Percentiles rank a stretch among this genome's conserved stretches.
Conservation (phyloP, 2,113 vertebrate genomes). For the Syngnathus floridae region DNA sequence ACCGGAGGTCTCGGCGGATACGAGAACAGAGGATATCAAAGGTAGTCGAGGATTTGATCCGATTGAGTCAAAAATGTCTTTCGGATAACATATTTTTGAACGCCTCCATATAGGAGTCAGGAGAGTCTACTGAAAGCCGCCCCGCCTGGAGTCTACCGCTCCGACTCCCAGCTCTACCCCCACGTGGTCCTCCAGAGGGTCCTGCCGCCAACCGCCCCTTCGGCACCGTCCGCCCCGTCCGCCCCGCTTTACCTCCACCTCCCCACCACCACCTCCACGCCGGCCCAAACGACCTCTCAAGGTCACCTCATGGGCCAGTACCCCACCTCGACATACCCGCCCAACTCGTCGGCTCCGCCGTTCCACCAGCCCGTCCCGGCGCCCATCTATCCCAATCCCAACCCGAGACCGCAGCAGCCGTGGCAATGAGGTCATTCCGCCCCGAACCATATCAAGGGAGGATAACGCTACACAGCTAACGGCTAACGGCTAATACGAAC, state of each 20-base stretch:
- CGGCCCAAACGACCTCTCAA: conserved; percentile 24
- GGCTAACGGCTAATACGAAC: background rate
- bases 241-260: conserved; percentile 59
- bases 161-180: conserved; percentile 67
- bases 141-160: conserved; percentile 60
- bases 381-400: conserved; percentile 58
- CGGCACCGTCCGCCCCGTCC: conserved; percentile 43
- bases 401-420: conserved; percentile 52
- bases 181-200: conserved; percentile 70
- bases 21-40: conserved; percentile 70
- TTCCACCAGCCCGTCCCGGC: conserved; percentile 49
- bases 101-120: conserved; percentile 58
- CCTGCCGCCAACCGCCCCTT: conserved; percentile 61
- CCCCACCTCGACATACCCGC: conserved; percentile 50
- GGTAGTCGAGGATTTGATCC: background rate
- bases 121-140: conserved; percentile 68
- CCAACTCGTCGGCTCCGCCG: conserved; percentile 33
- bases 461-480: background rate
- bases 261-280: conserved; percentile 37
- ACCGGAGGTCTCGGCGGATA: conserved; percentile 60
- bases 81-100: too few relatives aligned
- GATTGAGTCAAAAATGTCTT: too few relatives aligned
- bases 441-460: background rate
- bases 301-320: conserved; percentile 44
- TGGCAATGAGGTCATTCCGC: conserved; percentile 50